Conservation (phyloP, 1,140 invertebrate species). For the Cotesia vestalis region DNA sequence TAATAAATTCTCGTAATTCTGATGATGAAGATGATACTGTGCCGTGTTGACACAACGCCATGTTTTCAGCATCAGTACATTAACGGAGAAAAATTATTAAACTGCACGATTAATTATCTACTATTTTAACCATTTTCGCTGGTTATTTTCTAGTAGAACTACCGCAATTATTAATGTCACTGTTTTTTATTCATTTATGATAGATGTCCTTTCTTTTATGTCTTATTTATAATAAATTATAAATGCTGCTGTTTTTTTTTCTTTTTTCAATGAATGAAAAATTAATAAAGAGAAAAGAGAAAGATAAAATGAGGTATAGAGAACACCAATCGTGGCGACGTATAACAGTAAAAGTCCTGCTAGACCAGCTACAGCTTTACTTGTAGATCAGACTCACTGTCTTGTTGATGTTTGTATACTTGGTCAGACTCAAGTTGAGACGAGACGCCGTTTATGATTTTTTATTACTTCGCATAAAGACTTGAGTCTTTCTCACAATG, state of each 20-base stretch:
- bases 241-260: neutral
- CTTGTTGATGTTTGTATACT: conserved; percentile 19
- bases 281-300: conserved; percentile 20
- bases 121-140: neutral
- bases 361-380: conserved; percentile 34
- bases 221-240: too few relatives aligned
- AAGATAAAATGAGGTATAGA: conserved; percentile 37
- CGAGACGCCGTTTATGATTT: conserved; percentile 17
- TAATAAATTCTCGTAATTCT: conserved; percentile 12
- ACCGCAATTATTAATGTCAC: too few relatives aligned
- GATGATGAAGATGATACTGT: conserved; percentile 22
- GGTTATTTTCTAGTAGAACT: neutral
- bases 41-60: conserved; percentile 19
- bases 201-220: neutral
- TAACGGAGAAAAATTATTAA: conserved; percentile 18
- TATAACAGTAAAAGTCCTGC: conserved; percentile 52
- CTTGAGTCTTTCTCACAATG: neutral
- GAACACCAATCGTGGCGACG: conserved; percentile 31
- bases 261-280: conserved; percentile 8
- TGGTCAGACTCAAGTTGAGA: conserved; percentile 33
- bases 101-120: conserved; percentile 4
- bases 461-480: conserved; percentile 3
- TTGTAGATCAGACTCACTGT: conserved; percentile 37
- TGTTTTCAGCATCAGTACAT: neutral
- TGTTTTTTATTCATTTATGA: neutral